Conservation (phyloP, 2,113 vertebrate species). For the Murina feae region DNA sequence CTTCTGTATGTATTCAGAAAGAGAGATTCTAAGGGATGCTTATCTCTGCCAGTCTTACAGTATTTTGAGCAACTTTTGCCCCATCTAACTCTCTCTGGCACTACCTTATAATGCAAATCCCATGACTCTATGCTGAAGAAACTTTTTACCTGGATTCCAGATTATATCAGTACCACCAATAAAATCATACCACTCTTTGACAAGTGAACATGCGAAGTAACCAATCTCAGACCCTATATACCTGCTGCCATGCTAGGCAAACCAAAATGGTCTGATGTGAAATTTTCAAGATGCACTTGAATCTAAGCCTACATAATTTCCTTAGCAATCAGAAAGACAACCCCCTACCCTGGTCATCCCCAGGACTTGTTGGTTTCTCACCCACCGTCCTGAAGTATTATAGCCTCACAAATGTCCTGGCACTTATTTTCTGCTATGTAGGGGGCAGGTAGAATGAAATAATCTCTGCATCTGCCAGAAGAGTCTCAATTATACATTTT, state of each 20-base stretch:
- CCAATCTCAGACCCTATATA: not conserved
- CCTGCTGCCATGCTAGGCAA: not conserved
- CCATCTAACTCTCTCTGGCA: not conserved
- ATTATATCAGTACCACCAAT: not conserved
- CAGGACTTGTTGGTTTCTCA: not conserved
- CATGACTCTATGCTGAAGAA: not conserved
- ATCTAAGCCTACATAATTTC: not conserved
- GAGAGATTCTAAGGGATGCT: not conserved
- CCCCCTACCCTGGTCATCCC: accelerated
- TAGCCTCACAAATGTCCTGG: not conserved
- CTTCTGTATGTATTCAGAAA: not conserved
- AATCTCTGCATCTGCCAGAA: not conserved
- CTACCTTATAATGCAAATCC: not conserved
- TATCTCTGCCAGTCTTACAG: not conserved
- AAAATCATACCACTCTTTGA: not conserved
- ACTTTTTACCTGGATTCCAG: not conserved
- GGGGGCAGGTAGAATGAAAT: not conserved
- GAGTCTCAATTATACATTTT: not conserved
- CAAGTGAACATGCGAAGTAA: not conserved
- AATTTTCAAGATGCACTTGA: not conserved
- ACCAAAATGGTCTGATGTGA: not conserved
- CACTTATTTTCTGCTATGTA: not conserved
- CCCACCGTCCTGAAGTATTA: not conserved
- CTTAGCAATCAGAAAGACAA: not conserved
- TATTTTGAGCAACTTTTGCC: not conserved